Evolutionary conservation across 2,888 invertebrate species (phyloP).

Genomic region (Mimas tiliae): DNA sequence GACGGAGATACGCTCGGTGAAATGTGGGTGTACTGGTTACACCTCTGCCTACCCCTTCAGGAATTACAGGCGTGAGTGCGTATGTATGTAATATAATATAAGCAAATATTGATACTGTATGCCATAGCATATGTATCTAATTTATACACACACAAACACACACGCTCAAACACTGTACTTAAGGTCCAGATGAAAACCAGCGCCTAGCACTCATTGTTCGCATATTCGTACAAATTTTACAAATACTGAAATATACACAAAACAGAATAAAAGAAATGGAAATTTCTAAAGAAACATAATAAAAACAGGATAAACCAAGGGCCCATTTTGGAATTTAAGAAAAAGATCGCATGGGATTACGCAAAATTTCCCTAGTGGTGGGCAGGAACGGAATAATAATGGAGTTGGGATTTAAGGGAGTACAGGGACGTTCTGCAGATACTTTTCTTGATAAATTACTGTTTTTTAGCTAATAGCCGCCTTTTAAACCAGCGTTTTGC

Average conservation of each 20-base stretch:
- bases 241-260: constrained; percentile 1
- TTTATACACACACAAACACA: no score
- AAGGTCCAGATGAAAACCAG: no score
- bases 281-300: not conserved
- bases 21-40: no score
- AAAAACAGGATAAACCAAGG: constrained; percentile 10
- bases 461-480: constrained; percentile 72
- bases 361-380: constrained; percentile 68
- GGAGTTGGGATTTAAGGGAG: constrained; percentile 64
- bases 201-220: no score
- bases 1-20: no score
- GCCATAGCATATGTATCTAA: no score
- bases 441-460: constrained; percentile 77
- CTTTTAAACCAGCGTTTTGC: constrained; percentile 48
- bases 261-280: not conserved
- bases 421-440: constrained; percentile 61
- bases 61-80: no score
- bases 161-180: no score
- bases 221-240: no score
- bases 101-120: no score
- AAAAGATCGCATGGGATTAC: constrained; percentile 66
- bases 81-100: no score
- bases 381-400: constrained; percentile 74
- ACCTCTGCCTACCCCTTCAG: no score
- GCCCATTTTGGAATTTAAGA: constrained; percentile 36